Conservation (phyloP, 2,797 vertebrate species). For the Prionace glauca region DNA sequence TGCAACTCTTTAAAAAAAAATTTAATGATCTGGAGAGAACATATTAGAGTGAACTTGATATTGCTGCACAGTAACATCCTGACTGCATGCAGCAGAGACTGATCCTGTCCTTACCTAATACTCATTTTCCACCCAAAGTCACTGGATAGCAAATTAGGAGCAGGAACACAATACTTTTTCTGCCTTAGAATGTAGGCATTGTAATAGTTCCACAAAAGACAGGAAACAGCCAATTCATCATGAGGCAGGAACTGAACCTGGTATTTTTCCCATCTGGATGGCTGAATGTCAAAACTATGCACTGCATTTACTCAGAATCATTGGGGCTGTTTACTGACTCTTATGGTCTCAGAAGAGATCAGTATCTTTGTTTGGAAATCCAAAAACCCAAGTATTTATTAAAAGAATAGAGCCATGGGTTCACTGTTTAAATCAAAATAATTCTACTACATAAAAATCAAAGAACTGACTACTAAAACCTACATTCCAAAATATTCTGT, state of each 20-base stretch:
- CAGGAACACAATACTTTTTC: background rate
- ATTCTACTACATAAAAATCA: no score
- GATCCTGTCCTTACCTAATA: background rate
- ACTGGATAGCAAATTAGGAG: no score
- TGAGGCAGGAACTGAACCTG: background rate
- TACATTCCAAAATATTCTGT: no score
- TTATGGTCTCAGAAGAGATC: no score
- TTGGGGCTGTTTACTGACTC: no score
- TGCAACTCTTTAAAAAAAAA: background rate
- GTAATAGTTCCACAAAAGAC: background rate
- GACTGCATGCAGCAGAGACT: background rate
- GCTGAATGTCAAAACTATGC: background rate
- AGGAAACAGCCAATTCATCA: background rate
- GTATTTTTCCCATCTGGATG: background rate
- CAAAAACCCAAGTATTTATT: no score
- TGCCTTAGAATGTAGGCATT: background rate
- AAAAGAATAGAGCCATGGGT: no score
- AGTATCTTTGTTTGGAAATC: no score
- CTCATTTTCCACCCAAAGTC: background rate
- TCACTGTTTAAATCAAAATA: no score
- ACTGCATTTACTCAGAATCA: background rate
- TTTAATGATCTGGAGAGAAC: background rate
- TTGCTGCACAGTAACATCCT: no score
- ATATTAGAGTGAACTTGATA: background rate
- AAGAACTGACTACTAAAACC: no score